These are phyloP conservation scores for Peromyscus attwateri DNA, from an alignment of 2,797 vertebrate species.

Conservation along the genomic window DNA sequence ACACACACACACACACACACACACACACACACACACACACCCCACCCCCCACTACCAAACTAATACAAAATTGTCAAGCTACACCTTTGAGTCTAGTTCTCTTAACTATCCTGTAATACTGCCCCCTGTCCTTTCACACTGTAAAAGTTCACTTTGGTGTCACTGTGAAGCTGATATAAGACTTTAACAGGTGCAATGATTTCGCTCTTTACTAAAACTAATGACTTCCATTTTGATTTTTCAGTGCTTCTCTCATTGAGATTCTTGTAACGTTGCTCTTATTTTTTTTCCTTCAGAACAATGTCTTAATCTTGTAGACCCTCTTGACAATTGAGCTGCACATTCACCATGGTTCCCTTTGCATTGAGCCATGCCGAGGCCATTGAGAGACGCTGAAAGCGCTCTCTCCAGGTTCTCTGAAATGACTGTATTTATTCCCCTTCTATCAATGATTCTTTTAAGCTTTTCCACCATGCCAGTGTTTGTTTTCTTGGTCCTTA, in stretches of 20 bases:
- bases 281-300: not conserved
- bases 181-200: not conserved
- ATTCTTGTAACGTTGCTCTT: not conserved
- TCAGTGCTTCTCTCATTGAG: not conserved
- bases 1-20: not conserved
- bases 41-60: no score
- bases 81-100: not conserved
- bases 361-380: not conserved
- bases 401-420: not conserved
- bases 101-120: not conserved
- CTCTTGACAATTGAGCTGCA: not conserved
- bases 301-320: not conserved
- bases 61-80: not conserved
- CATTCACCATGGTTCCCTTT: not conserved
- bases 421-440: not conserved
- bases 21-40: not conserved
- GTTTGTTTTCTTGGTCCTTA: not conserved
- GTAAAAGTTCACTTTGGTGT: not conserved
- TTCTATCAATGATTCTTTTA: not conserved
- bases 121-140: not conserved
- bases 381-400: not conserved
- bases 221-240: slow-evolving; percentile 21
- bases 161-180: not conserved
- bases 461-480: not conserved
- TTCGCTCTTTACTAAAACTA: slow-evolving; percentile 18